Evolutionary conservation across 2,113 vertebrate genomes (phyloP).

Genomic region (Anoura caudifer): DNA sequence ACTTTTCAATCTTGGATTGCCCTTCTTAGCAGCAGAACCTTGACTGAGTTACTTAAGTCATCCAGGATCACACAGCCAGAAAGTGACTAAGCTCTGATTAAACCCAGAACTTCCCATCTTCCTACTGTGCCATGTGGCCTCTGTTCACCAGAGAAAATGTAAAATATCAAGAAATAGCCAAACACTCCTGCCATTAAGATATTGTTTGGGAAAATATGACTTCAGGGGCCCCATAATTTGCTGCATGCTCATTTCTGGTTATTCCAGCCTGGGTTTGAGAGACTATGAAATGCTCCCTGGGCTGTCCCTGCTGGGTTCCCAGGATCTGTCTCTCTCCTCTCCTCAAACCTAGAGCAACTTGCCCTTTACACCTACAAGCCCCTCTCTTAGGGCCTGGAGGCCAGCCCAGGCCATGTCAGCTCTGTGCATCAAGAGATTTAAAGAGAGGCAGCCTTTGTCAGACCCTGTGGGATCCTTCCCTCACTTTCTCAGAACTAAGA

Average conservation of each 20-base stretch:
- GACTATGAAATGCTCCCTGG: not conserved
- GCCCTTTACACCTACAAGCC: constrained; percentile 26
- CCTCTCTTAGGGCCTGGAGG: constrained; percentile 48
- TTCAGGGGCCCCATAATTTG: not conserved
- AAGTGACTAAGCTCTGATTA: not conserved
- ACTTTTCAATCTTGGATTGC: not conserved
- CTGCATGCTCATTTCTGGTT: not conserved
- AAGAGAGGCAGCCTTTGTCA: constrained; percentile 54
- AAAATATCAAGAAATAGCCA: not conserved
- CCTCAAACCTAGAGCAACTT: constrained; percentile 1
- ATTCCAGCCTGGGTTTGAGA: constrained; percentile 1
- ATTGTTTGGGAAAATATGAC: not conserved
- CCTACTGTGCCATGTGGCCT: not conserved
- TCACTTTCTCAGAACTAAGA: constrained; percentile 20
- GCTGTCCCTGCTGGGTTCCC: constrained; percentile 46
- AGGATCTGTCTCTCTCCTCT: constrained; percentile 39
- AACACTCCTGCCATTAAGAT: not conserved
- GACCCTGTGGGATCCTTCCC: constrained; percentile 9
- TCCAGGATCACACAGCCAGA: not conserved
- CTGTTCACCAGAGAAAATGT: not conserved
- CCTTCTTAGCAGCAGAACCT: not conserved
- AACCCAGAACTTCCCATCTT: not conserved
- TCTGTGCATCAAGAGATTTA: constrained; percentile 4
- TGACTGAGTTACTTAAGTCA: not conserved
- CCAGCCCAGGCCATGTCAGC: constrained; percentile 22